phyloP scores from a whole-genome alignment of 2,797 vertebrate species.

The Rhadinocentrus ornatus region DNA sequence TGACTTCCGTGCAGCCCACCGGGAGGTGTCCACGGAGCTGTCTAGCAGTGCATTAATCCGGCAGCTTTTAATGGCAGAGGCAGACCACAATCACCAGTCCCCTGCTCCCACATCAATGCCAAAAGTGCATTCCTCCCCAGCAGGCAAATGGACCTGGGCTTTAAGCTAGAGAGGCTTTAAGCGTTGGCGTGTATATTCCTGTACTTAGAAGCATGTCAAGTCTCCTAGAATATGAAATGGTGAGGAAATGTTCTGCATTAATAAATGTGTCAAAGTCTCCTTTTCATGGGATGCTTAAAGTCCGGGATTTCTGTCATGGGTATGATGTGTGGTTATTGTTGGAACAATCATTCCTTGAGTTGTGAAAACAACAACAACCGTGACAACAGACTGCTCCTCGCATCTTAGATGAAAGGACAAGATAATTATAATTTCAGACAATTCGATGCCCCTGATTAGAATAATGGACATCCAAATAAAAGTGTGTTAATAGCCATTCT shows the following conservation, averaged over 20 bases:
- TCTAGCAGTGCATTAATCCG: conserved; percentile 57
- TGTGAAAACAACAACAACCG: conserved; percentile 10
- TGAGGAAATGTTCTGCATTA: background rate
- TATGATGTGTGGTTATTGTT: conserved; percentile 12
- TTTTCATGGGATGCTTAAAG: background rate
- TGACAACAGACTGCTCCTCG: conserved; percentile 1
- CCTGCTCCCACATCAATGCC: conserved; percentile 40
- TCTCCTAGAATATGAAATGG: conserved; percentile 1
- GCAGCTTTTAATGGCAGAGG: conserved; percentile 62
- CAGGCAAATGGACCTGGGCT: conserved; percentile 47
- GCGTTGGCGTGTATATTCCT: too few species aligned
- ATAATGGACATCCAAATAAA: conserved; percentile 25
- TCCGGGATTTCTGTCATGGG: conserved; percentile 8
- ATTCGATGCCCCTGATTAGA: conserved; percentile 38
- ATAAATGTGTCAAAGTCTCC: too few species aligned
- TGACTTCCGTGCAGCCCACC: conserved; percentile 42
- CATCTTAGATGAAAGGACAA: conserved; percentile 5
- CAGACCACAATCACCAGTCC: conserved; percentile 40
- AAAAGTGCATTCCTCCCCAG: conserved; percentile 44
- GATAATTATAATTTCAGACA: conserved; percentile 5
- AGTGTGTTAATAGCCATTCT: conserved; percentile 10
- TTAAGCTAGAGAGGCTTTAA: conserved; percentile 27
- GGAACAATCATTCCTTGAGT: conserved; percentile 24
- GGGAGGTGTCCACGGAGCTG: conserved; percentile 46
- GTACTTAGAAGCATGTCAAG: too few species aligned